These are phyloP conservation scores for Battus philenor DNA, from an alignment of 1,140 invertebrate genomes.

Conservation along the genomic window DNA sequence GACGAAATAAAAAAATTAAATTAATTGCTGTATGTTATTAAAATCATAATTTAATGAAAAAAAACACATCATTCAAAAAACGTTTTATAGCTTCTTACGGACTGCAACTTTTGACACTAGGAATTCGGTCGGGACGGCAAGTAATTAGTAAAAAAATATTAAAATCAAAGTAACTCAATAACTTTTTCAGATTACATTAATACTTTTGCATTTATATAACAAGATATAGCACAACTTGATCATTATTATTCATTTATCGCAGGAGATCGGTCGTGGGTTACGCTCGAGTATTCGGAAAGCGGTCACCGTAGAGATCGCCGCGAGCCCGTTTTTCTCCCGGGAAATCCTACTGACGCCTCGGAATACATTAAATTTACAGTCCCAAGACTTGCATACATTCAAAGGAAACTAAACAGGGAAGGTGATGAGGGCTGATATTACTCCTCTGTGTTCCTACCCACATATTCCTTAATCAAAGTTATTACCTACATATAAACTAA, in stretches of 20 bases:
- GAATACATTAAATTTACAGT: constrained; percentile 71
- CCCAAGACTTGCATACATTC: constrained; percentile 50
- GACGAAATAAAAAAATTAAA: too few species aligned
- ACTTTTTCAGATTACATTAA: too few species aligned
- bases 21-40: too few species aligned
- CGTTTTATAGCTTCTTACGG: too few species aligned
- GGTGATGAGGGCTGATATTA: constrained; percentile 58
- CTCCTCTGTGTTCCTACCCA: constrained; percentile 57
- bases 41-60: too few species aligned
- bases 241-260: constrained; percentile 13
- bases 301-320: constrained; percentile 26
- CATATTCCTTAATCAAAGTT: constrained; percentile 63
- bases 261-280: constrained; percentile 13
- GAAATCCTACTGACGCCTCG: constrained; percentile 48
- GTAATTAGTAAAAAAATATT: too few species aligned
- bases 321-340: constrained; percentile 37
- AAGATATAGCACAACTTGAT: too few species aligned
- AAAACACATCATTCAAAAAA: too few species aligned
- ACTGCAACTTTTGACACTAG: too few species aligned
- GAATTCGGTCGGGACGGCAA: too few species aligned
- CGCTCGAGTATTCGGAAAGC: constrained; percentile 7
- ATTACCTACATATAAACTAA: constrained; percentile 46
- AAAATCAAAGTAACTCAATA: too few species aligned
- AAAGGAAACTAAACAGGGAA: constrained; percentile 53
- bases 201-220: too few species aligned